Evolutionary conservation across 2,797 vertebrate species (phyloP), one percentile per base, ranked within the genome.

Genomic region (Melanogrammus aeglefinus): DNA sequence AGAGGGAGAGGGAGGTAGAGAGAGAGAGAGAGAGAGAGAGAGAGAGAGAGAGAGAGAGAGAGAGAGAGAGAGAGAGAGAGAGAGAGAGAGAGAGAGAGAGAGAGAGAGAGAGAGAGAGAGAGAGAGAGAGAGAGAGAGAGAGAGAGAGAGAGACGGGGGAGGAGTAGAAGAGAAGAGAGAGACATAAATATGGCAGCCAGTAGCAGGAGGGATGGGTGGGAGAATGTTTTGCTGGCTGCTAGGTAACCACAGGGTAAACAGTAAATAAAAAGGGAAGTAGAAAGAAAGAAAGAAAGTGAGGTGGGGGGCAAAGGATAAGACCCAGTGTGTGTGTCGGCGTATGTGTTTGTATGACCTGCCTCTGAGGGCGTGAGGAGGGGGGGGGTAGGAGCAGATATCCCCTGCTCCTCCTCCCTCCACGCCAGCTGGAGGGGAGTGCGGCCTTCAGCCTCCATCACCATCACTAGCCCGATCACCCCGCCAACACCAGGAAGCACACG

Each of bases 211-310:
- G 82, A 86, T 83, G 82, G 73, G 82, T 3, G 35, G 73, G 41
- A 3, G 77, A 73, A 78, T 92, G 90, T 92, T 93, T 82, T 90
- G 89, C 63, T 47, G 84, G 91, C 92, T 90, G 88, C 90, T 83
- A 83, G 81, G 78, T 83, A 9, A 92, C 88, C 38, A 72, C 80
- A 83, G 78, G 51, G 88, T 86, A 91, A 92, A 91, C 90, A 92
- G 57, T 63, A 89, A 85, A 83, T 86, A 78, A 73, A 16, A 78
- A 75, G 63, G 70, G 76, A 69, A 76, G 66, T 35, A 74, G 79
- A 75, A 66, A 74, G 76, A 44, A 76, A n/a, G n/a, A n/a, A n/a
- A n/a, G n/a, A n/a, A 70, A 36, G 3, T 71, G 12, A 5, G 76
- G 73, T 76, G 70, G 27, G 27, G 85, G 85, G 82, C 75, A 3